phyloP scores from a whole-genome alignment of 2,888 invertebrate genomes.

The Drosophila fungiperda region DNA sequence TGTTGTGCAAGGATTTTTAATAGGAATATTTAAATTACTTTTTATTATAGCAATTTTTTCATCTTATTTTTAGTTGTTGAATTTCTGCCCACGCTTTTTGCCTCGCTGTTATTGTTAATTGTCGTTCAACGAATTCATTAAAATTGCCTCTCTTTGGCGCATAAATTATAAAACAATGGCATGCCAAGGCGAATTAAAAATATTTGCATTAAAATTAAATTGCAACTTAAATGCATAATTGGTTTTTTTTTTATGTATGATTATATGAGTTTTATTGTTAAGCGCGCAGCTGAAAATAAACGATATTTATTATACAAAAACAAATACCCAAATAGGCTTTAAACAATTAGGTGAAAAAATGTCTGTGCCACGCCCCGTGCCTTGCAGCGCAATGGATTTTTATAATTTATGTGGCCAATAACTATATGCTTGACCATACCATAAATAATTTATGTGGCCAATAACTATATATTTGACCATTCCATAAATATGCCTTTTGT shows the following conservation, averaged over 20 bases:
- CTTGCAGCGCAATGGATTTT: conserved; percentile 29
- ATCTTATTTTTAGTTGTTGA: conserved; percentile 19
- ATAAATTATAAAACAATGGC: conserved; percentile 67
- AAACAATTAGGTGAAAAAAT: conserved; percentile 43
- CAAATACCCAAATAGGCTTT: conserved; percentile 37
- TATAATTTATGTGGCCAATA: conserved; percentile 62
- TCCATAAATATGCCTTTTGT: conserved; percentile 66
- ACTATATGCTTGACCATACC: conserved; percentile 57
- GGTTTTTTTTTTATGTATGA: conserved; percentile 37
- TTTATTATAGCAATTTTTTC: conserved; percentile 26
- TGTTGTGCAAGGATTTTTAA: conserved; percentile 78
- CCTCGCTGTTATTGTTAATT: conserved; percentile 59
- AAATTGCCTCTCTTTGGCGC: conserved; percentile 40
- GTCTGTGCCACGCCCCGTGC: conserved; percentile 27
- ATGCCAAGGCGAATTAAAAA: conserved; percentile 65
- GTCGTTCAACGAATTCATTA: conserved; percentile 54
- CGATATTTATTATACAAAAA: conserved; percentile 36
- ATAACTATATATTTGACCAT: conserved; percentile 58
- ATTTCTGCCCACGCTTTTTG: conserved; percentile 63
- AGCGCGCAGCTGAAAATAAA: conserved; percentile 38
- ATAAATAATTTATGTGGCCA: too few relatives aligned
- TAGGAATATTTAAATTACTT: conserved; percentile 49
- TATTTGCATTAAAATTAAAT: conserved; percentile 67
- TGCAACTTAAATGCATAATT: conserved; percentile 60
- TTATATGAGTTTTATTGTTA: conserved; percentile 41